A percentile compares a stretch with the other conserved stretches of the same genome.
Evolutionary conservation across 2,888 invertebrate genomes (phyloP).

Genomic region (Pediacus dermestoides): DNA sequence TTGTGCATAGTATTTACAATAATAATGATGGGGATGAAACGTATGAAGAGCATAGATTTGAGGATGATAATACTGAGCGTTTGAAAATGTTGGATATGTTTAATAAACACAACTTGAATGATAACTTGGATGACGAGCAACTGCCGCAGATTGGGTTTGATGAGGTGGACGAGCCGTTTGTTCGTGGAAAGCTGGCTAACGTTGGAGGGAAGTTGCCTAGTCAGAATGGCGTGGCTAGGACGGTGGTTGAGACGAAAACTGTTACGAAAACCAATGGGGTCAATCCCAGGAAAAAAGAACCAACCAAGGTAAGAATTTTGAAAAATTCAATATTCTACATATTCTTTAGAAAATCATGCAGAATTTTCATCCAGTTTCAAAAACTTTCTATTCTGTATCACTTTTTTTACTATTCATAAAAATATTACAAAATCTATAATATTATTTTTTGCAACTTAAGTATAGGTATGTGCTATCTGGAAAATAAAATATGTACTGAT

Average conservation of each 20-base stretch:
- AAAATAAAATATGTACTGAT: too few relatives aligned
- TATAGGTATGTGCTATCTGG: too few relatives aligned
- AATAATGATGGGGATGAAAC: constrained; percentile 43
- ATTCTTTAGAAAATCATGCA: too few relatives aligned
- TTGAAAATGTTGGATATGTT: constrained; percentile 47
- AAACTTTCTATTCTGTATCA: too few relatives aligned
- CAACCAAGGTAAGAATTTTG: constrained; percentile 10
- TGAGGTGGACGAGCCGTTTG: constrained; percentile 34
- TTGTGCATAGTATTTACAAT: constrained; percentile 42
- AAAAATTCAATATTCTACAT: too few relatives aligned
- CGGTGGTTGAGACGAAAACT: background rate
- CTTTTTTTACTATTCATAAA: too few relatives aligned
- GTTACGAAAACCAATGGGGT: constrained; percentile 5
- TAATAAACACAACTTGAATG: constrained; percentile 48
- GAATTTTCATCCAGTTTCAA: too few relatives aligned
- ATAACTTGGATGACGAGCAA: constrained; percentile 50
- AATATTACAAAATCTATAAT: too few relatives aligned
- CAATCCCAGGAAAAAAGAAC: constrained; percentile 7
- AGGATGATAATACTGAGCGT: constrained; percentile 19
- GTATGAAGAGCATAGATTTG: constrained; percentile 40
- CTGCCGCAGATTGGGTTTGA: constrained; percentile 48
- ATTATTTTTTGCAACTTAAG: too few relatives aligned
- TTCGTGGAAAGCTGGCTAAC: constrained; percentile 46
- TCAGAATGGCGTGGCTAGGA: constrained; percentile 31
- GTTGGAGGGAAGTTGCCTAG: constrained; percentile 48